Evolutionary conservation across 2,113 vertebrate genomes (phyloP).

Genomic region (Astur gentilis): DNA sequence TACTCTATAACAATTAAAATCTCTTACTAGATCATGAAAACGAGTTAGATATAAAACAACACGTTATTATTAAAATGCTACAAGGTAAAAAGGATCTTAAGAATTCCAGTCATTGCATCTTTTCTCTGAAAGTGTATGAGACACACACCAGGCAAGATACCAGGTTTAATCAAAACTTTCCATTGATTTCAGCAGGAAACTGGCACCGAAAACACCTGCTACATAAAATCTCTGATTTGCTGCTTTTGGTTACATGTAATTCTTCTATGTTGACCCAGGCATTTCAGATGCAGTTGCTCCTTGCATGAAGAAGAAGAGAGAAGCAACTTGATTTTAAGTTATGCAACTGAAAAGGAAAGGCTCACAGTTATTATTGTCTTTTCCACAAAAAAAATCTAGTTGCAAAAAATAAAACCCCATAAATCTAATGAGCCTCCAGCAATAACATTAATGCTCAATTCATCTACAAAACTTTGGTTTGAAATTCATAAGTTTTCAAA

Average conservation of each 20-base stretch:
- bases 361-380: neutral
- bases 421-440: neutral
- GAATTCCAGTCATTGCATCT: neutral
- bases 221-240: neutral
- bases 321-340: neutral
- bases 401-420: neutral
- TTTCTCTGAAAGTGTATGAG: neutral
- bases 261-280: neutral
- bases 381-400: neutral
- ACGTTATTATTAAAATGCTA: neutral
- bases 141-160: neutral
- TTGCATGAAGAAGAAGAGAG: neutral
- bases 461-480: neutral
- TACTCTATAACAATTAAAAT: neutral
- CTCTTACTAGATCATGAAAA: neutral
- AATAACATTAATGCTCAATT: neutral
- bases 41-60: neutral
- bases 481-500: neutral
- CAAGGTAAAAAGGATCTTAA: neutral
- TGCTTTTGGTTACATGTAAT: neutral
- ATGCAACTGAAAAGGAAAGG: neutral
- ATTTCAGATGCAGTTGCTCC: neutral
- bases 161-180: neutral
- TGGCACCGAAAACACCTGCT: neutral
- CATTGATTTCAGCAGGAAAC: neutral